These are phyloP conservation scores for Notolabrus celidotus DNA, from an alignment of 2,797 vertebrate genomes.

Conservation along the genomic window DNA sequence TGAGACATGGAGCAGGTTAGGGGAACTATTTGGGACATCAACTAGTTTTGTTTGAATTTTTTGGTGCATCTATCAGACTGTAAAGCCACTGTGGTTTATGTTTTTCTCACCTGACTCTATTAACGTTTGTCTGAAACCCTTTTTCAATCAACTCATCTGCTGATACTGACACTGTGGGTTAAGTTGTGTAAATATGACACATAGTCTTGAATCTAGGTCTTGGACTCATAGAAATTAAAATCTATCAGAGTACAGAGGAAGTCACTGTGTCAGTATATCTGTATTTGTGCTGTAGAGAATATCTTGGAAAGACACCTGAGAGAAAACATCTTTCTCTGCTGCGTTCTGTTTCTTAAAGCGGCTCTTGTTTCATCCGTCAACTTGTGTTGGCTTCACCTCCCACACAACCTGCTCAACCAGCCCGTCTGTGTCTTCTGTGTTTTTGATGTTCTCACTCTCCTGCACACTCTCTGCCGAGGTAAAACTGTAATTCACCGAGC, in stretches of 20 bases:
- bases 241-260: neutral
- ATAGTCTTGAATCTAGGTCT: no score
- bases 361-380: constrained; percentile 54
- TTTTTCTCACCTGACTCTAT: no score
- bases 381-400: constrained; percentile 59
- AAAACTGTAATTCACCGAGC: constrained; percentile 37
- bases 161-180: no score
- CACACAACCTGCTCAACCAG: constrained; percentile 59
- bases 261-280: neutral
- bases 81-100: no score
- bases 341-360: constrained; percentile 47
- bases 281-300: neutral
- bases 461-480: constrained; percentile 20
- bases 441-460: constrained; percentile 53
- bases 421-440: constrained; percentile 45
- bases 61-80: no score
- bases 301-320: constrained; percentile 4
- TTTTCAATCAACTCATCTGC: no score
- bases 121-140: no score
- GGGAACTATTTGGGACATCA: no score
- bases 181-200: no score
- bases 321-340: constrained; percentile 15
- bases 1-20: no score
- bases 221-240: neutral
- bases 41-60: no score